A percentile compares a stretch with the other conserved stretches of the same genome.
phyloP scores from a whole-genome alignment of 2,888 invertebrate species.

The Ashinkailepas kermadecensis region DNA sequence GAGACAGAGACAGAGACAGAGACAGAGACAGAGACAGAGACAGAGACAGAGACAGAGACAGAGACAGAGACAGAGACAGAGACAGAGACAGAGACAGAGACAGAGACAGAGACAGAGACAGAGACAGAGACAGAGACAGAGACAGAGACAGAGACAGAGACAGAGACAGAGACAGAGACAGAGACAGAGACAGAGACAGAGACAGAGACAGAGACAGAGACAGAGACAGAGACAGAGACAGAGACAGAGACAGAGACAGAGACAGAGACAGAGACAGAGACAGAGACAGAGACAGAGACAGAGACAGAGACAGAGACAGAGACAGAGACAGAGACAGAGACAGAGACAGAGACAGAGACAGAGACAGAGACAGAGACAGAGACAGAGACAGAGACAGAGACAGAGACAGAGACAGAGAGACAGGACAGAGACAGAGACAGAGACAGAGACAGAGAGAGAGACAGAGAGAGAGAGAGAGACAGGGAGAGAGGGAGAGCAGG shows the following conservation, averaged over 20 bases:
- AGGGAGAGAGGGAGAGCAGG: too few relatives aligned
- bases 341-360: constrained; percentile 24
- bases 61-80: background rate
- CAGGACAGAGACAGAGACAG: too few relatives aligned
- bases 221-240: background rate
- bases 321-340: background rate
- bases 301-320: constrained; percentile 4
- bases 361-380: constrained; percentile 25
- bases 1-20: background rate
- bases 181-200: background rate
- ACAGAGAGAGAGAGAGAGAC: too few relatives aligned
- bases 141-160: background rate
- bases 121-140: background rate
- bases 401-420: too few relatives aligned
- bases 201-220: background rate
- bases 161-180: too few relatives aligned
- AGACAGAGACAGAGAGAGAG: too few relatives aligned
- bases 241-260: constrained; percentile 8
- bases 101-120: background rate
- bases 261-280: constrained; percentile 9
- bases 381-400: too few relatives aligned
- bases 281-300: too few relatives aligned
- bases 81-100: background rate
- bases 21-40: constrained; percentile 24
- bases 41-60: constrained; percentile 15